A percentile compares a stretch with the other conserved stretches of the same genome.
These are phyloP conservation scores for Microctonus brassicae DNA, from an alignment of 2,888 invertebrate genomes.

Conservation along the genomic window DNA sequence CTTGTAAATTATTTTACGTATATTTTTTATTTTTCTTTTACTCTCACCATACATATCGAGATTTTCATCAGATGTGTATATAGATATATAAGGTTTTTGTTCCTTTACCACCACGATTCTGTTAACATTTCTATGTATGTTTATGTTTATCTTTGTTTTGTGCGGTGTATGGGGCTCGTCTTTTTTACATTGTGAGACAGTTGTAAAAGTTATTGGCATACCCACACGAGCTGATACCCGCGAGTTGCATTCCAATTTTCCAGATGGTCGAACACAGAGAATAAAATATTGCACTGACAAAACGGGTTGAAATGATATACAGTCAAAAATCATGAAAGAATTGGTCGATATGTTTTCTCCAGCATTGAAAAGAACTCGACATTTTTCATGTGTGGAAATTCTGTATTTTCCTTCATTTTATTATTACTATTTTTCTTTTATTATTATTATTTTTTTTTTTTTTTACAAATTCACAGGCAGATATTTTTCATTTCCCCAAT, in stretches of 20 bases:
- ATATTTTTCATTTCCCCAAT: background rate
- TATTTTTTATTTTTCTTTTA: too few species aligned
- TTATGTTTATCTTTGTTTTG: slow-evolving; percentile 3
- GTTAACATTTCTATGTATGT: slow-evolving; percentile 3
- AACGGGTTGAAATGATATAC: slow-evolving; percentile 39
- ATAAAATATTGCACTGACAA: slow-evolving; percentile 48
- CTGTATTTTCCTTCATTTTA: background rate
- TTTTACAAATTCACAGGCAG: background rate
- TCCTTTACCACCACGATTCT: background rate
- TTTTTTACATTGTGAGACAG: slow-evolving; percentile 40
- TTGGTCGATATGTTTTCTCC: slow-evolving; percentile 15
- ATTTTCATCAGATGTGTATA: background rate
- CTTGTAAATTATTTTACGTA: slow-evolving; percentile 2
- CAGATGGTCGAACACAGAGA: slow-evolving; percentile 44
- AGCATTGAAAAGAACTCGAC: background rate
- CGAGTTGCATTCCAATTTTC: slow-evolving; percentile 51
- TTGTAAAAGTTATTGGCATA: slow-evolving; percentile 49
- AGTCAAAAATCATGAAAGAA: slow-evolving; percentile 29
- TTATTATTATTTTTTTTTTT: background rate
- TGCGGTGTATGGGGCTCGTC: slow-evolving; percentile 1
- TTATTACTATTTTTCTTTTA: background rate
- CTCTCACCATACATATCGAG: too few species aligned
- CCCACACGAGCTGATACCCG: slow-evolving; percentile 28
- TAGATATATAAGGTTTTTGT: background rate
- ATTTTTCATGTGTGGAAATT: background rate